These are phyloP conservation scores for Drosophila malerkotliana DNA, from an alignment of 1,140 invertebrate species.

Conservation along the genomic window DNA sequence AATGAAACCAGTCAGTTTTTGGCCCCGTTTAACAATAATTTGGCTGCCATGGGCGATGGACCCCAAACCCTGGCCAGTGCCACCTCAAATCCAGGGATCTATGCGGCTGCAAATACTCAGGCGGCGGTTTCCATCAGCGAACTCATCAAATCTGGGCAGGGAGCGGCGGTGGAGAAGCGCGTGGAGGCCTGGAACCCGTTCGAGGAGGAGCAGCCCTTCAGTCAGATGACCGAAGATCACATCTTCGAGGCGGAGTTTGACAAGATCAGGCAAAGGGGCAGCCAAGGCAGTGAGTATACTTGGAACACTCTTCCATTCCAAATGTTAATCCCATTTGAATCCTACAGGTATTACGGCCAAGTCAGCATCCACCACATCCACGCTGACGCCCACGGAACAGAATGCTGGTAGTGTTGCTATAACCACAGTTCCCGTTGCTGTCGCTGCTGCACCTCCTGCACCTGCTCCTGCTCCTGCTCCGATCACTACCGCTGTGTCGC, in stretches of 20 bases:
- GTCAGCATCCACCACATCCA: slow-evolving; percentile 79
- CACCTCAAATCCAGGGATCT: slow-evolving; percentile 74
- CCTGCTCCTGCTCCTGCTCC: slow-evolving; percentile 7
- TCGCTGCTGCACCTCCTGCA: slow-evolving; percentile 79
- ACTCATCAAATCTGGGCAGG: slow-evolving; percentile 47
- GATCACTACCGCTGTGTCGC: slow-evolving; percentile 40
- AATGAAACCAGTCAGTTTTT: slow-evolving; percentile 90
- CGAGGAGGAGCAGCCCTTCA: slow-evolving; percentile 90
- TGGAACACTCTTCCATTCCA: background rate
- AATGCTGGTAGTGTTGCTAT: slow-evolving; percentile 18
- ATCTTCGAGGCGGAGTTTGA: slow-evolving; percentile 95
- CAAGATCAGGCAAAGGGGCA: slow-evolving; percentile 90
- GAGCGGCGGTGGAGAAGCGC: slow-evolving; percentile 62
- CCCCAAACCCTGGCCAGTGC: slow-evolving; percentile 54
- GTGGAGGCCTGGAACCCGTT: slow-evolving; percentile 92
- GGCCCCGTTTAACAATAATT: slow-evolving; percentile 87
- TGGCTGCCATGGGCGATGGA: slow-evolving; percentile 59
- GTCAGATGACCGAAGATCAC: slow-evolving; percentile 91
- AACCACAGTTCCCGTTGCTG: slow-evolving; percentile 5
- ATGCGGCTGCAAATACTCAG: slow-evolving; percentile 45
- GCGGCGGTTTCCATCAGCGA: slow-evolving; percentile 72
- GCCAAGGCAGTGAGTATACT: slow-evolving; percentile 89
- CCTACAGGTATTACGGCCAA: slow-evolving; percentile 77
- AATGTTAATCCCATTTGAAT: background rate
- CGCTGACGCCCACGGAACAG: slow-evolving; percentile 79